Conservation (phyloP, 1,140 invertebrate species). For the Brachionus sp. region DNA sequence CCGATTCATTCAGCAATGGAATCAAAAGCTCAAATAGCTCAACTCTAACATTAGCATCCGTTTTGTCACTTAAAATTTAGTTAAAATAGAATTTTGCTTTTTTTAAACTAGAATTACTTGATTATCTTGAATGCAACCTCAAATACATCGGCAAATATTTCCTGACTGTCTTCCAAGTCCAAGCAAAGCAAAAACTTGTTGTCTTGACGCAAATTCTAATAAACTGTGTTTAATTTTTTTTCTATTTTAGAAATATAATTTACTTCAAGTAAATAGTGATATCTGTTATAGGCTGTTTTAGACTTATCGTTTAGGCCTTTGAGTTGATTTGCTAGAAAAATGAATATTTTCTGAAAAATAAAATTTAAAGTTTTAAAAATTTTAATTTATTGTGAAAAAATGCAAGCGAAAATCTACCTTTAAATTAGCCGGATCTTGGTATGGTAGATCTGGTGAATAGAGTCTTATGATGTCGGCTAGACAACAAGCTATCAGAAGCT, state of each 20-base stretch:
- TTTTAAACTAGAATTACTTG: conserved; percentile 80
- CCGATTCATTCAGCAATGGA: conserved; percentile 88
- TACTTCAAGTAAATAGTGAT: conserved; percentile 75
- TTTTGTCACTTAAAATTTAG: conserved; percentile 73
- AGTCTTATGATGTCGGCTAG: conserved; percentile 92
- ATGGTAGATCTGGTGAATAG: conserved; percentile 97
- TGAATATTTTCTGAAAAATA: conserved; percentile 76
- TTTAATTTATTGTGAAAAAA: background rate
- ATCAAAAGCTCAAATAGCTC: conserved; percentile 92
- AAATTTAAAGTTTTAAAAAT: background rate
- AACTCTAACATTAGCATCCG: conserved; percentile 88
- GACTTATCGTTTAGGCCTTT: conserved; percentile 89
- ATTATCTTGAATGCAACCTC: conserved; percentile 73
- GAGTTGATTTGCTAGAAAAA: conserved; percentile 91
- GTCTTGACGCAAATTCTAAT: conserved; percentile 72
- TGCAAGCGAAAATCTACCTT: too few species aligned
- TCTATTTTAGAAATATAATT: conserved; percentile 7
- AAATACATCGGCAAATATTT: conserved; percentile 81
- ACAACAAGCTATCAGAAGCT: conserved; percentile 88
- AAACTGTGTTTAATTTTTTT: background rate
- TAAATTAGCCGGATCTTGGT: conserved; percentile 87
- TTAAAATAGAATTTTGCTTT: too few species aligned
- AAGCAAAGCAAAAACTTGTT: conserved; percentile 99
- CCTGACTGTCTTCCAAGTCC: conserved; percentile 91
- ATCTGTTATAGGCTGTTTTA: conserved; percentile 92